Base-by-base conservation (phyloP, 2,113 vertebrate genomes). In the Petromus typicus region DNA sequence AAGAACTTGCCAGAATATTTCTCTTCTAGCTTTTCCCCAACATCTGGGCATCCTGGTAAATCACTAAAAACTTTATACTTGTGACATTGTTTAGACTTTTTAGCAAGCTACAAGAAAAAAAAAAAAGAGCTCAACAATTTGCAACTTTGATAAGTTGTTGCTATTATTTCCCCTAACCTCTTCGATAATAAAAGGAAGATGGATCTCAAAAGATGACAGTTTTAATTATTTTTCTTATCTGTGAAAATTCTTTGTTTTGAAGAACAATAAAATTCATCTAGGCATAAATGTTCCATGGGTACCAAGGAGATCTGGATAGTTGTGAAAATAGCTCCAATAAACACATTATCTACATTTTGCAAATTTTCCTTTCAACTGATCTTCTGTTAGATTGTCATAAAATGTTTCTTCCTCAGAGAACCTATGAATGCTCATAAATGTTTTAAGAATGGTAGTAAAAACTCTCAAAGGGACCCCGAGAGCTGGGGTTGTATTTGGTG, bases 211-310 rank as follows among this genome's bases (percentile, higher is more conserved):
- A 92, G 45, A 63, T 48, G 25, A 56, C 20, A 67, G 32, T 17
- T 93, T 93, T 71, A 69, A 76, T 93, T 75, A 34, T 69, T 93
- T 80, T 22, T 23, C 51, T 91, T 87, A 63, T 61, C 82, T 85
- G n/a, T 95, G 57, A 63, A 89, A 67, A 45, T 40, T 75, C 54
- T 91, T 83, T 61, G n/a, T 37, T 64, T 81, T 81, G 30, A 95
- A 48, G 12, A 63, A 59, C 48, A 92, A 22, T 59, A 76, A 71
- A 83, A 57, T 12, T 0, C 18, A 90, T 80, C 69, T 57, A 51
- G 20, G 32, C n/a, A 93, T 56, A 64, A 57, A 51, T 34, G 17
- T 20, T 51, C 12, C 48, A 17, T 64, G 37, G 32, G 25, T 73
- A 51, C 22, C 54, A 18, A 86, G 67, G 22, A 73, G 57, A 40